Evolutionary conservation across 2,113 vertebrate genomes (phyloP).

Genomic region (Gambusia holbrooki): DNA sequence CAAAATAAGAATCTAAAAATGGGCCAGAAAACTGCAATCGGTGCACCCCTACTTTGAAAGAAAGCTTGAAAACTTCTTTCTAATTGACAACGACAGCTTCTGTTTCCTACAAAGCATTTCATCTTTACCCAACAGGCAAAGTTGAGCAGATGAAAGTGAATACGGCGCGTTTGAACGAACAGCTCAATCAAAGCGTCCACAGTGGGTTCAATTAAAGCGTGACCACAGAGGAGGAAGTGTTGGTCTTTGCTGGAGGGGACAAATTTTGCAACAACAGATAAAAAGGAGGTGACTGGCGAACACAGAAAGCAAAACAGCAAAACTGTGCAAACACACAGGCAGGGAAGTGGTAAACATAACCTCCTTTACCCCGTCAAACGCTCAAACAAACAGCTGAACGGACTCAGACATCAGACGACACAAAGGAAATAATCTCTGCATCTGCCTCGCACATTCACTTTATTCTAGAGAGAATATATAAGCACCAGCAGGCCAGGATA

Average conservation of each 20-base stretch:
- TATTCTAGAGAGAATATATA: conserved; percentile 13
- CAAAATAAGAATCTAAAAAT: too few relatives aligned
- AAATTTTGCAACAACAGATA: conserved; percentile 9
- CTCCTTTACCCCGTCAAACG: background rate
- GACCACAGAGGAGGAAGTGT: conserved; percentile 41
- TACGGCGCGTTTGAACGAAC: conserved; percentile 13
- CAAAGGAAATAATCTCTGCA: conserved; percentile 9
- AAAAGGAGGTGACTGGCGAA: conserved; percentile 1
- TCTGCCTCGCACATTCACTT: conserved; percentile 8
- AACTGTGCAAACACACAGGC: conserved; percentile 6
- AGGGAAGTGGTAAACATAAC: conserved; percentile 2
- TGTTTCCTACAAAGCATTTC: conserved; percentile 14
- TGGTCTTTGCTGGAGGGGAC: conserved; percentile 30
- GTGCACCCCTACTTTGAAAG: background rate
- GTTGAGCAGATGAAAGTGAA: conserved; percentile 39
- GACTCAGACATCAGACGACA: background rate
- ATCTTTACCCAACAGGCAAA: conserved; percentile 3
- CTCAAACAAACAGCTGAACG: conserved; percentile 1
- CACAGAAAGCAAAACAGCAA: conserved; percentile 8
- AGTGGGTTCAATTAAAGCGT: conserved; percentile 26
- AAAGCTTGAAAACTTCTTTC: conserved; percentile 33
- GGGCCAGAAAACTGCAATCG: too few relatives aligned
- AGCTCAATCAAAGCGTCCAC: conserved; percentile 11
- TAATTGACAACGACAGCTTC: conserved; percentile 25
- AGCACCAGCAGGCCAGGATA: background rate